Evolutionary conservation across 2,113 vertebrate genomes (phyloP).

Genomic region (Strix uralensis): DNA sequence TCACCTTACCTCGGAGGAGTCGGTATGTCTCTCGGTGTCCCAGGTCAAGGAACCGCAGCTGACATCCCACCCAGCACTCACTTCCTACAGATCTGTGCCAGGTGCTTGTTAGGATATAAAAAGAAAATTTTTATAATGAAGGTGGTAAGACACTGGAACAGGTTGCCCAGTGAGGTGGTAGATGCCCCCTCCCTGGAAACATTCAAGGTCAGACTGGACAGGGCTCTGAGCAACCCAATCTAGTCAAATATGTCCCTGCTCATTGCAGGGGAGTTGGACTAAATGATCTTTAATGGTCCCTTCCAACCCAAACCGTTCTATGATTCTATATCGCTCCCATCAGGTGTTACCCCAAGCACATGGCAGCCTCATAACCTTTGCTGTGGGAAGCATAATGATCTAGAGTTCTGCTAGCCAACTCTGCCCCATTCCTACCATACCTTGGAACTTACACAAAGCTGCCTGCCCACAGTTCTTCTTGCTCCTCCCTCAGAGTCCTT

Average conservation of each 20-base stretch:
- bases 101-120: neutral
- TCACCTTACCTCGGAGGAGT: slow-evolving; percentile 85
- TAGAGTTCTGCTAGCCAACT: rapidly evolving
- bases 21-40: slow-evolving; percentile 60
- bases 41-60: neutral
- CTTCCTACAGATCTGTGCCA: neutral
- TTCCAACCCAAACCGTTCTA: neutral
- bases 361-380: neutral
- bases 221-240: neutral
- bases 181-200: neutral
- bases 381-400: neutral
- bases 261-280: rapidly evolving
- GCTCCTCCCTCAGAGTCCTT: neutral
- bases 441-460: neutral
- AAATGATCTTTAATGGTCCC: neutral
- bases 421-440: neutral
- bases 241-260: neutral
- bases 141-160: neutral
- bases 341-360: neutral
- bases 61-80: neutral
- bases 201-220: neutral
- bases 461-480: neutral
- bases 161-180: neutral
- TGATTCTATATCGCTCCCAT: neutral
- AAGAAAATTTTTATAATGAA: neutral